Evolutionary conservation across 2,113 vertebrate genomes (phyloP), one percentile per base, ranked within the genome.

Genomic region (Corythoichthys haematopterus): DNA sequence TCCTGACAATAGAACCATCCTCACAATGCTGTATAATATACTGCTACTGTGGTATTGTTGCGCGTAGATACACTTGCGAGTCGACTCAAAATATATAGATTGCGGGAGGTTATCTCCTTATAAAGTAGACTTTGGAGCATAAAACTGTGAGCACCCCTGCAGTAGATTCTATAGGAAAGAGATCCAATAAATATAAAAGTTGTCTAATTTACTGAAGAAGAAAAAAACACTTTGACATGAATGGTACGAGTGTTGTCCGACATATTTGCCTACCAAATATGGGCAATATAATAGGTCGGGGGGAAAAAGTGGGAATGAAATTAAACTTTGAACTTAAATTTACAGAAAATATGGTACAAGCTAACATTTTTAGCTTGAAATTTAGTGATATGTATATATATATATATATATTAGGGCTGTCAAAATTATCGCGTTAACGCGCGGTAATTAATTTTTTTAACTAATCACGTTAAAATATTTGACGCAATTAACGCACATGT

Each of bases 1-100:
- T 89, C 85, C 85, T 70, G 11, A 6, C 16, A 68, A 55, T 14
- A 52, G 57, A 78, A 73, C 69, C 56, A 78, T 78, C 72, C 62
- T 60, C 11, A 60, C 15, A 70, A 16, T 65, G 57, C 58, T 70
- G 63, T 70, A 58, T 61, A 75, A 71, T 71, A 45, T 46, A 20
- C 38, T 20, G 37, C 43, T 66, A 69, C 37, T 47, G 10, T 8
- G 2, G 60, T 51, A 74, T 69, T 64, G 52, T 75, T 58, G 3
- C 40, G 33, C 8, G 53, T 51, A 1, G 20, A 28, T 16, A 8
- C 47, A 46, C 58, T 67, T 5, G 52, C 20, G 20, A 28, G 20
- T 28, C 20, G 20, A 28, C 20, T 28, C 20, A 28, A 28, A 28
- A 28, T 28, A 28, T 28, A 28, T 28, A 28, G 20, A 28, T 28